Base-by-base conservation (phyloP, 1,140 invertebrate species). In the Drosophila takahashii region DNA sequence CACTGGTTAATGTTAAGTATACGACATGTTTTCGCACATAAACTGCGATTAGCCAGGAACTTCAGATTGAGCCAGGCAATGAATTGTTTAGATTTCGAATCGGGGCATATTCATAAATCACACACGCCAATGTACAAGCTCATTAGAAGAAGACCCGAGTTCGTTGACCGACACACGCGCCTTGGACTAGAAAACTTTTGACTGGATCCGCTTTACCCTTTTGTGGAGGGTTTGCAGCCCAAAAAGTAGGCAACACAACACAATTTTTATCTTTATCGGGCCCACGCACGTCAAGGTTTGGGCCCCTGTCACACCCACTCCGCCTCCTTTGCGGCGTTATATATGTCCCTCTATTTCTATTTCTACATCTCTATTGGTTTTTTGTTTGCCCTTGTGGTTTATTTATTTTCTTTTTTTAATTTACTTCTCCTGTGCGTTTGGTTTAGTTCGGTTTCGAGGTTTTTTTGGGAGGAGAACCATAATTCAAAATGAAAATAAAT, bases 221-320 rank as follows among this genome's bases (percentile, higher is more conserved):
- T 81, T 79, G 59, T 27, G 36, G 59, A 42, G 11, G 59, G 59
- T 42, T 32, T 53, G 42, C 53, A 26, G 51, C 51, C 75, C 52
- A 70, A 62, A 77, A 77, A 77, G 47, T 77, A 78, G 66, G 62
- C 48, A 64, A 66, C 71, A 71, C 50, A 77, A 67, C 58, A 65
- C 53, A 73, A 76, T 84, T 83, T 79, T 89, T 89, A 87, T 89
- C 83, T 79, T 89, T 89, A 87, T 89, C 83, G 58, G 62, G 59
- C 39, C 72, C 54, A 73, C 79, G 51, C 83, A 79, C 77, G 83
- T 89, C 83, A 83, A 64, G 58, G 47, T 56, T 34, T 59, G 39
- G 58, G 64, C 41, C 51, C 42, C 34, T 42, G 53, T 42, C 62
- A 44, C 58, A 53, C 58, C 62, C 59, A 51, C 58, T 54, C 15